phyloP scores from a whole-genome alignment of 2,888 invertebrate species.

The Synanthedon formicaeformis region DNA sequence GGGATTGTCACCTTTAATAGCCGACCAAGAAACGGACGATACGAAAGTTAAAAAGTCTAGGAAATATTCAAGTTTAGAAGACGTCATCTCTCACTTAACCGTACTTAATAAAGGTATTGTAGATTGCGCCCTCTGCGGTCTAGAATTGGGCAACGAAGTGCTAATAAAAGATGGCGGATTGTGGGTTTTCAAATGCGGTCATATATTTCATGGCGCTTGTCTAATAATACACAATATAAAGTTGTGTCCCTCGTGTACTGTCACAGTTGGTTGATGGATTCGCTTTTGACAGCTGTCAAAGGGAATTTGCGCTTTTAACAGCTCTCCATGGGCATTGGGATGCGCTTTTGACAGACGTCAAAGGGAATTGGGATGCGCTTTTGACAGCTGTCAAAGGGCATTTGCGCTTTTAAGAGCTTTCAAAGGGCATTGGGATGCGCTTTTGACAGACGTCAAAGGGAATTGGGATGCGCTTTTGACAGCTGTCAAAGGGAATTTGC shows the following conservation, averaged over 20 bases:
- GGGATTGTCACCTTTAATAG: slow-evolving; percentile 51
- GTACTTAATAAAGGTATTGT: background rate
- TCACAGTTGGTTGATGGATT: background rate
- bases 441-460: too few species aligned
- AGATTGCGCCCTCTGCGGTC: slow-evolving; percentile 69
- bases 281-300: too few species aligned
- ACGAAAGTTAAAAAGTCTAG: background rate
- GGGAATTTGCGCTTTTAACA: too few species aligned
- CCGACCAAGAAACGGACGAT: background rate
- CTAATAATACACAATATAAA: slow-evolving; percentile 68
- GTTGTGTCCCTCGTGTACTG: slow-evolving; percentile 49
- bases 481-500: too few species aligned
- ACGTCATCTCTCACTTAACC: background rate
- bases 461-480: too few species aligned
- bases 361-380: too few species aligned
- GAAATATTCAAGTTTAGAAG: background rate
- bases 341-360: too few species aligned
- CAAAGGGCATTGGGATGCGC: too few species aligned
- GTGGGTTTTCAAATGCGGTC: slow-evolving; percentile 73
- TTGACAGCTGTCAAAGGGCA: too few species aligned
- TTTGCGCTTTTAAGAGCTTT: too few species aligned
- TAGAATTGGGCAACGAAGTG: slow-evolving; percentile 70
- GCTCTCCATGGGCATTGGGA: too few species aligned
- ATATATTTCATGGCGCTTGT: slow-evolving; percentile 73
- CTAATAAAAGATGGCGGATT: slow-evolving; percentile 72